Base-by-base conservation (phyloP, 2,797 vertebrate species). In the Valencia hispanica region DNA sequence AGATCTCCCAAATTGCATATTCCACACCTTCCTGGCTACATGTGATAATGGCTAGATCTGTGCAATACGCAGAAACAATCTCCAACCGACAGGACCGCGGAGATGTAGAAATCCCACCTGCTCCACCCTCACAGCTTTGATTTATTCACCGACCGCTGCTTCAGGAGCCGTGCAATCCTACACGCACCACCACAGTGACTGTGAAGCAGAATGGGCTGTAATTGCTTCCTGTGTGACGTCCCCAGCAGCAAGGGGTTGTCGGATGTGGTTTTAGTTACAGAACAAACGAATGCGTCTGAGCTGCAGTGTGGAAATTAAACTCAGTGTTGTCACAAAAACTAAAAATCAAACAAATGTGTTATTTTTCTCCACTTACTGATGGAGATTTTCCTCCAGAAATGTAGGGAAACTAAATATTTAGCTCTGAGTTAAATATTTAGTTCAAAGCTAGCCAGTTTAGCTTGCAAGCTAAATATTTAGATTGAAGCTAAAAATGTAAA, bases 121-220 rank as follows among this genome's bases (percentile, higher is more conserved):
- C 84, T 84, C 80, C 61, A 68, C 78, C 78, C 86, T 65, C 77
- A 32, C 78, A 83, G 81, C 83, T 89, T 86, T 89, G 89, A 91
- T 93, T 90, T 90, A 91, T 88, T 84, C 36, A 14, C 80, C 90
- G 27, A 81, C 84, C 89, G 88, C 92, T 93, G 90, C 85, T 85
- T 74, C 45, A 27, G 41, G 70, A 81, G 66, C 84, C 65, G 73
- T 47, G 73, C 81, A 82, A 84, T 79, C 82, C 72, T 83, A 87
- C 85, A 82, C 55, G 63, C 80, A 77, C 87, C 88, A 92, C 87
- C 84, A 80, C 78, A 84, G 85, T 88, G 88, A 87, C 84, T 84
- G 91, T 81, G 75, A 81, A 88, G 87, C 70, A 84, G 76, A 89
- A 88, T 79, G 79, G 76, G 72, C 81, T 68, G 80, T 92, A 91